Conservation (phyloP, 2,113 vertebrate genomes). For the Ciconia boyciana region DNA sequence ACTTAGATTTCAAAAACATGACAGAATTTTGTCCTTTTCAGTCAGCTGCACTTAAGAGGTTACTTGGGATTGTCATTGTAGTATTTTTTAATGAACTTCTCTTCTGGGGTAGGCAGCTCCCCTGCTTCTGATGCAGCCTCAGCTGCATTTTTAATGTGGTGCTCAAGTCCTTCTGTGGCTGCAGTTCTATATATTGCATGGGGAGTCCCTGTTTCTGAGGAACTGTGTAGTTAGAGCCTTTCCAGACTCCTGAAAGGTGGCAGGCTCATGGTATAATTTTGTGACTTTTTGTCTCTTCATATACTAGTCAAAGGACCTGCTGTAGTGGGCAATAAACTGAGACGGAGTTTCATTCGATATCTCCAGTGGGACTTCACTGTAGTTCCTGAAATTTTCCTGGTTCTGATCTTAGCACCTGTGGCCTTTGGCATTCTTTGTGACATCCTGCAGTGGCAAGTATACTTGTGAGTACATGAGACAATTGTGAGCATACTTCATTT, state of each 20-base stretch:
- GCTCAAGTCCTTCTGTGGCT: neutral
- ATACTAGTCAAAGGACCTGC: neutral
- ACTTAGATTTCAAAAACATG: neutral
- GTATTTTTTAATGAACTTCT: neutral
- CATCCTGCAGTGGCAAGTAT: conserved; percentile 43
- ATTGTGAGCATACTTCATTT: neutral
- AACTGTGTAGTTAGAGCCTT: too few relatives aligned
- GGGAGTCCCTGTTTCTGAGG: neutral
- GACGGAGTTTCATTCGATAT: neutral
- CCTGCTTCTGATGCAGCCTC: neutral
- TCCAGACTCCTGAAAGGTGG: neutral
- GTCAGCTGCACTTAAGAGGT: neutral
- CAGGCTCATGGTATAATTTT: neutral
- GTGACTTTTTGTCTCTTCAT: neutral
- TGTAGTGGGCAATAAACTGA: neutral
- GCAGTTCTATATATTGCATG: neutral
- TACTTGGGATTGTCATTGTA: neutral
- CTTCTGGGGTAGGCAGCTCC: neutral
- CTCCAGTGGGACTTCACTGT: conserved; percentile 80
- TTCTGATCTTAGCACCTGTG: conserved; percentile 58
- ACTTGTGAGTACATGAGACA: conserved; percentile 29
- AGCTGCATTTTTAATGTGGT: neutral
- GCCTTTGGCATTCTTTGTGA: conserved; percentile 72
- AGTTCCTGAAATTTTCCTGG: conserved; percentile 65
- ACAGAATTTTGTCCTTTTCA: neutral